A percentile compares a stretch with the other conserved stretches of the same genome.
These are phyloP conservation scores for Stercorarius parasiticus DNA, from an alignment of 2,113 vertebrate species.

Conservation along the genomic window DNA sequence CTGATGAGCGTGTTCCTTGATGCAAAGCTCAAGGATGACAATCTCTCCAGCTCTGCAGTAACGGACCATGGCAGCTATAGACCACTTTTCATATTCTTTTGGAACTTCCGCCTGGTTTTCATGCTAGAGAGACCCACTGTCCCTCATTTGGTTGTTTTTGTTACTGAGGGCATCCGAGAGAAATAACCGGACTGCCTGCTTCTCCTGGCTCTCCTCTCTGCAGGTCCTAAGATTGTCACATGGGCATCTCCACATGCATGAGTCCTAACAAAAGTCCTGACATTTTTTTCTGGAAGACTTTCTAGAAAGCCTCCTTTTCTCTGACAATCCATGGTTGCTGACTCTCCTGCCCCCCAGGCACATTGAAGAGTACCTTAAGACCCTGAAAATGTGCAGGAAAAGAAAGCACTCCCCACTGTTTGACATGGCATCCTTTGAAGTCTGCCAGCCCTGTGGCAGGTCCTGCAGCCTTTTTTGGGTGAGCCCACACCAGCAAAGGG, in stretches of 20 bases:
- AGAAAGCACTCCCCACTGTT: background rate
- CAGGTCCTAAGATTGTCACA: background rate
- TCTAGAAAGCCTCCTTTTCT: background rate
- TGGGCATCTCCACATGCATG: background rate
- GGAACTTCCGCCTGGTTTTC: background rate
- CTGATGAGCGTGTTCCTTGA: background rate
- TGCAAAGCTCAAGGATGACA: background rate
- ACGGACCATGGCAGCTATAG: background rate
- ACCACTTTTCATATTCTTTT: background rate
- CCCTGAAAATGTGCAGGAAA: background rate
- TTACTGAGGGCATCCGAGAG: background rate
- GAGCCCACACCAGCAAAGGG: background rate
- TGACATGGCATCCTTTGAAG: background rate
- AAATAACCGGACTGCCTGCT: background rate
- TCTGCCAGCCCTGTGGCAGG: background rate
- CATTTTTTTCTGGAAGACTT: background rate
- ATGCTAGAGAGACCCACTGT: background rate
- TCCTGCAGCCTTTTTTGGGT: background rate
- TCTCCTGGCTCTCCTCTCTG: background rate
- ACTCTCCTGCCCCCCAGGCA: background rate
- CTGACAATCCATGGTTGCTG: accelerated
- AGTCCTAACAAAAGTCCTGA: background rate
- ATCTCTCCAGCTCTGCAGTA: background rate
- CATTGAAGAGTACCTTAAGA: background rate
- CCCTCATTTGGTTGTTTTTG: background rate